Base-by-base conservation (phyloP, 2,113 vertebrate genomes). In the Cathartes aura region DNA sequence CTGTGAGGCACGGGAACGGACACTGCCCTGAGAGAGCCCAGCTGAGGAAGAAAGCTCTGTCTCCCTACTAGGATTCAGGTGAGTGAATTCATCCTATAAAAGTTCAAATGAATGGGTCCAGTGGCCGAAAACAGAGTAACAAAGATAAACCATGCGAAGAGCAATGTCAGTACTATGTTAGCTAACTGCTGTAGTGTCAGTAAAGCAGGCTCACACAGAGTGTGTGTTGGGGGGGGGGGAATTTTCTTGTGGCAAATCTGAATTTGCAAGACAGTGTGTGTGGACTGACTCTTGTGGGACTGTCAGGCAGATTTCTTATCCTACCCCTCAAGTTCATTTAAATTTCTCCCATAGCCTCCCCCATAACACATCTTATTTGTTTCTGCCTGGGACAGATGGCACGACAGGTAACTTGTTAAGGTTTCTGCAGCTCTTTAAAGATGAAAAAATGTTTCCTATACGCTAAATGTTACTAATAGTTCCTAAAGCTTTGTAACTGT, bases 41-140 rank as follows among this genome's bases (percentile, higher is more conserved):
- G 26, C 72, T 76, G 93, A 91, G 87, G 60, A 62, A 15, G 29
- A 36, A 64, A 95, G n/a, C 50, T 47, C n/a, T 5, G 2, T 40
- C 36, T 80, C 71, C 74, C 64, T 29, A 40, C 52, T 12, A 87
- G 80, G 42, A 73, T 71, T 76, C 89, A 98, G 96, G 97, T 98
- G 89, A 56, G 53, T 58, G 48, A 82, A 91, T 91, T 52, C 50
- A 26, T 66, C 43, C 68, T 15, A 0, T 11, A 14, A 23, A 55
- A 73, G 63, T 19, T 48, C 48, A 32, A 7, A 60, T 8, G 23
- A 43, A 50, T 6, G 62, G 38, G 58, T 62, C 48, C 43, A 36
- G 58, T 23, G 63, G 71, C 52, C 72, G 64, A 52, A 70, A 59
- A 3, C 1, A 7, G 27, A 55, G 29, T 6, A 55, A 40, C 8